Evolutionary conservation across 2,797 vertebrate genomes (phyloP).

Genomic region (Chanos chanos): DNA sequence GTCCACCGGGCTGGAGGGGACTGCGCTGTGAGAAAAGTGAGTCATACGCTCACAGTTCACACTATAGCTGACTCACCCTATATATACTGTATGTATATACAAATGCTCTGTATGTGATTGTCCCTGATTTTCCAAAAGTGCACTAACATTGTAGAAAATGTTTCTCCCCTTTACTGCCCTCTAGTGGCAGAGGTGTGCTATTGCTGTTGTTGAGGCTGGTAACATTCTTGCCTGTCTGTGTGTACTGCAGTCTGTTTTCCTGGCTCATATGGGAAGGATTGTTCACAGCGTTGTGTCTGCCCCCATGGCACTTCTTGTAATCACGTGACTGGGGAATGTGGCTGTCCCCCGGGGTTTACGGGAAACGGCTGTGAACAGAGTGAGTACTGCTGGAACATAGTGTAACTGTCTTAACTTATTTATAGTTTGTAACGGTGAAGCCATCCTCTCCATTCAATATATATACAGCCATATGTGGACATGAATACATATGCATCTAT

Average conservation of each 20-base stretch:
- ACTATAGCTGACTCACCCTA: no score
- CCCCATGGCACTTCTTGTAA: conserved; percentile 63
- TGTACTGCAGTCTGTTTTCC: conserved; percentile 67
- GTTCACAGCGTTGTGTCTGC: conserved; percentile 67
- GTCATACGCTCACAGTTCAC: neutral
- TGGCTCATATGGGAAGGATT: conserved; percentile 71
- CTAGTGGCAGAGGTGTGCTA: conserved; percentile 1
- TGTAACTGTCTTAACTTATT: no score
- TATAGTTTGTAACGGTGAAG: no score
- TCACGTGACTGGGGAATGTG: conserved; percentile 71
- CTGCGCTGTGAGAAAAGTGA: conserved; percentile 67
- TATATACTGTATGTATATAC: neutral
- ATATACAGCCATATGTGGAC: no score
- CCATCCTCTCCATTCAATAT: no score
- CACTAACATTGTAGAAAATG: no score
- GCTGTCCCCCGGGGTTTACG: conserved; percentile 64
- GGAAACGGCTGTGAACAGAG: conserved; percentile 72
- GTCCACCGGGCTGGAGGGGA: conserved; percentile 73
- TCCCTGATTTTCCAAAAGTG: no score
- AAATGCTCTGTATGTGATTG: no score
- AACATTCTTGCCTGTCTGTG: neutral
- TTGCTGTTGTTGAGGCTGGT: neutral
- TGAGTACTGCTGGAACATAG: no score
- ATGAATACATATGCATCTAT: no score
- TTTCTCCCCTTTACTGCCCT: neutral